Conservation (phyloP, 2,797 vertebrate genomes). For the Trichosurus vulpecula region DNA sequence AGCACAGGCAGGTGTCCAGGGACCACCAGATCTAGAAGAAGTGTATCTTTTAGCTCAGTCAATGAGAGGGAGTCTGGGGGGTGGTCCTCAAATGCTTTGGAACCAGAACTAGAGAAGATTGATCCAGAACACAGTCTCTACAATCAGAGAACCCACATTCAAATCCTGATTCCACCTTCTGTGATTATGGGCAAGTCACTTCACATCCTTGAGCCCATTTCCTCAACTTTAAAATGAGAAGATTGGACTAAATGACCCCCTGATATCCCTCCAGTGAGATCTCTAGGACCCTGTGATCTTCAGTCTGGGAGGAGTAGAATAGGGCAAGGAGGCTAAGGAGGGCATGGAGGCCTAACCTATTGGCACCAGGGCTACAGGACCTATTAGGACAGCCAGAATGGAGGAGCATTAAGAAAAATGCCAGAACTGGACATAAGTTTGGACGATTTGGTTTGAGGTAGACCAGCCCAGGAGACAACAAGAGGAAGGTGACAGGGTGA, state of each 20-base stretch:
- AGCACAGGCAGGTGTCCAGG: not conserved
- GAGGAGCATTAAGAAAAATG: not conserved
- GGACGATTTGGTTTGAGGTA: not conserved
- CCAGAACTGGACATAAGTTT: not conserved
- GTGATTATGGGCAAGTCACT: not conserved
- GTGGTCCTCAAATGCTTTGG: not conserved
- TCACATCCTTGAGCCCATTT: not conserved
- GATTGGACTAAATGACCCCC: not conserved
- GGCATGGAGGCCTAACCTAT: not conserved
- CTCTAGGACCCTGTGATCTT: not conserved
- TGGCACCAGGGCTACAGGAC: not conserved
- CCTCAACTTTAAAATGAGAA: not conserved
- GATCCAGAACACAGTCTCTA: not conserved
- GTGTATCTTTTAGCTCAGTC: not conserved
- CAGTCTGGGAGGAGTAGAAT: not conserved
- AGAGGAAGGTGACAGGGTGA: not conserved
- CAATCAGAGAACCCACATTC: not conserved
- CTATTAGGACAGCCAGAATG: not conserved
- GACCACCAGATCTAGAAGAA: not conserved
- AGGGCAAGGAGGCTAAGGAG: not conserved
- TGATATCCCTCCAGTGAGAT: not conserved
- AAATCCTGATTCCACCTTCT: not conserved
- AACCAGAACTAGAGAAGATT: not conserved
- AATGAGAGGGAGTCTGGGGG: not conserved
- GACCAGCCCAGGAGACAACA: not conserved